Evolutionary conservation across 2,797 vertebrate genomes (phyloP).

Genomic region (Cebuella pygmaea): DNA sequence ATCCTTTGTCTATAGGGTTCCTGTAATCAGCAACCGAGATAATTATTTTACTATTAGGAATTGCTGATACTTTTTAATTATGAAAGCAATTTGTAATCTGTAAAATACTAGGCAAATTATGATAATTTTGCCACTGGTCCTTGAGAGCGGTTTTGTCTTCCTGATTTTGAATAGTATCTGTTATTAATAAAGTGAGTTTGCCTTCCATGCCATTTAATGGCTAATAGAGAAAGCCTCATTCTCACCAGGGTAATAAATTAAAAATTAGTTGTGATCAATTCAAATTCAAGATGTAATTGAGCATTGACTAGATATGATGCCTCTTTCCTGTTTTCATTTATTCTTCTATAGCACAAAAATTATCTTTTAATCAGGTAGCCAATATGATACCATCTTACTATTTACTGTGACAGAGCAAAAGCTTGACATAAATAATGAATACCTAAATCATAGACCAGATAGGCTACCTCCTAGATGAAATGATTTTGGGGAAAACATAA

Average conservation of each 20-base stretch:
- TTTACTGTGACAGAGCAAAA: not conserved
- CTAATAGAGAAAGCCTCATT: not conserved
- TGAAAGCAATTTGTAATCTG: not conserved
- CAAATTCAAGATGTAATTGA: not conserved
- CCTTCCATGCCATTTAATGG: not conserved
- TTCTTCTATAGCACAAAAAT: not conserved
- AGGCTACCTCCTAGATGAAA: not conserved
- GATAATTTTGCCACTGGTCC: not conserved
- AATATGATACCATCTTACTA: not conserved
- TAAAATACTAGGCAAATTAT: slow-evolving; percentile 43
- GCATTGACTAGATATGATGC: not conserved
- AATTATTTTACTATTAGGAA: not conserved
- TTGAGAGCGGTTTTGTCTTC: not conserved
- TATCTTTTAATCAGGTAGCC: not conserved
- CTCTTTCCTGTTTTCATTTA: not conserved
- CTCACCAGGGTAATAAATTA: not conserved
- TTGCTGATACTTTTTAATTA: not conserved
- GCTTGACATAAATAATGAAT: not conserved
- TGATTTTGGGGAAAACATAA: slow-evolving; percentile 26
- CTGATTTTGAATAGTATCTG: not conserved
- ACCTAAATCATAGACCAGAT: not conserved
- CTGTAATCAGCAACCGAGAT: not conserved
- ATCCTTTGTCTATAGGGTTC: not conserved
- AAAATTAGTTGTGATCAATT: not conserved
- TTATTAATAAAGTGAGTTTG: slow-evolving; percentile 28